These are phyloP conservation scores for Rotaria sp. DNA, from an alignment of 2,888 invertebrate genomes.

Conservation along the genomic window DNA sequence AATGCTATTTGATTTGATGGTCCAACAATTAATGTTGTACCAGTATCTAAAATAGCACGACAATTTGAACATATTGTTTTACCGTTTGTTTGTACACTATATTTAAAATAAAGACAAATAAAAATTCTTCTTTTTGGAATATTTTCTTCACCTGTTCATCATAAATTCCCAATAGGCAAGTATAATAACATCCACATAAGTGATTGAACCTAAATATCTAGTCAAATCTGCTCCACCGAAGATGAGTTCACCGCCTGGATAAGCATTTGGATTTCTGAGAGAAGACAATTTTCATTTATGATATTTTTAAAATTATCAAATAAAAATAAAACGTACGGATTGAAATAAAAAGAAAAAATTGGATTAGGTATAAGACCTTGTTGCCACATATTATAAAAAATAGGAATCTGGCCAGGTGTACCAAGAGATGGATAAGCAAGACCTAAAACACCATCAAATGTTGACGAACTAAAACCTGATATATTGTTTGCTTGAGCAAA, in stretches of 20 bases:
- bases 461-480: neutral
- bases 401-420: neutral
- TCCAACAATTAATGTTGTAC: conserved; percentile 2
- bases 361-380: neutral
- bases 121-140: neutral
- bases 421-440: conserved; percentile 7
- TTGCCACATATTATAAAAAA: conserved; percentile 4
- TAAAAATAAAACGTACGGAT: neutral
- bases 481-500: neutral
- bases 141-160: neutral
- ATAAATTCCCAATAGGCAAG: conserved; percentile 4
- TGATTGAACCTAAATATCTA: neutral
- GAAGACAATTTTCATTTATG: no score
- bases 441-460: neutral
- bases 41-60: neutral
- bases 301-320: neutral
- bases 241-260: neutral
- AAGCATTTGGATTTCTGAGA: neutral
- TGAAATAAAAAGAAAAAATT: neutral
- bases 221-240: neutral
- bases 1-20: neutral
- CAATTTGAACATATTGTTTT: neutral
- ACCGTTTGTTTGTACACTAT: neutral
- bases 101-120: neutral
- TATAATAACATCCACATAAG: neutral